Evolutionary conservation across 2,888 invertebrate genomes (phyloP).

Genomic region (Stegophylla sp.): DNA sequence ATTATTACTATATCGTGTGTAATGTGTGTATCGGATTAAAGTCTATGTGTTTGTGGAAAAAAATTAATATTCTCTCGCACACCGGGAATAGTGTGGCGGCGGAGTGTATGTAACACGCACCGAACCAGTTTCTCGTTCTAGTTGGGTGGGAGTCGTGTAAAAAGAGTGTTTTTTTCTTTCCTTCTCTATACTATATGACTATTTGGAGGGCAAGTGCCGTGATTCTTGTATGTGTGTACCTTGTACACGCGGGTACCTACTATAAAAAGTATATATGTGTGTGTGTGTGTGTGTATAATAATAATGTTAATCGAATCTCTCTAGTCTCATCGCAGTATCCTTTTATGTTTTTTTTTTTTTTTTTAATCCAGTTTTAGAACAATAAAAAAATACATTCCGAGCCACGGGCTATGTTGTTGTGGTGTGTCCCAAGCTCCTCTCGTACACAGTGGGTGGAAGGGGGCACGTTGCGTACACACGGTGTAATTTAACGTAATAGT

Average conservation of each 20-base stretch:
- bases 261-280: background rate
- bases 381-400: conserved; percentile 42
- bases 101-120: background rate
- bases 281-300: conserved; percentile 22
- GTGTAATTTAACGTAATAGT: conserved; percentile 35
- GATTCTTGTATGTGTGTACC: conserved; percentile 35
- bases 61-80: conserved; percentile 41
- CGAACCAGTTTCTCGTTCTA: conserved; percentile 54
- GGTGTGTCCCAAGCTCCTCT: conserved; percentile 14
- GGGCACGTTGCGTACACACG: background rate
- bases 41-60: conserved; percentile 21
- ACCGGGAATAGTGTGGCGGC: background rate
- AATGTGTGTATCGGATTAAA: conserved; percentile 31
- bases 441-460: background rate
- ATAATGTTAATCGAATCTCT: conserved; percentile 55
- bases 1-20: conserved; percentile 11
- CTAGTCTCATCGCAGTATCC: conserved; percentile 33
- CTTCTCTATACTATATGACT: background rate
- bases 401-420: conserved; percentile 40
- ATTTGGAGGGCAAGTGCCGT: conserved; percentile 30
- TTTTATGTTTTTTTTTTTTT: conserved; percentile 42
- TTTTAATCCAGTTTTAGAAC: conserved; percentile 56
- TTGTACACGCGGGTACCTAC: background rate
- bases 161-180: conserved; percentile 20
- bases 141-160: conserved; percentile 52